Evolutionary conservation across 2,113 vertebrate genomes (phyloP), one percentile per base, ranked within the genome.

Genomic region (Phodopus roborovskii): DNA sequence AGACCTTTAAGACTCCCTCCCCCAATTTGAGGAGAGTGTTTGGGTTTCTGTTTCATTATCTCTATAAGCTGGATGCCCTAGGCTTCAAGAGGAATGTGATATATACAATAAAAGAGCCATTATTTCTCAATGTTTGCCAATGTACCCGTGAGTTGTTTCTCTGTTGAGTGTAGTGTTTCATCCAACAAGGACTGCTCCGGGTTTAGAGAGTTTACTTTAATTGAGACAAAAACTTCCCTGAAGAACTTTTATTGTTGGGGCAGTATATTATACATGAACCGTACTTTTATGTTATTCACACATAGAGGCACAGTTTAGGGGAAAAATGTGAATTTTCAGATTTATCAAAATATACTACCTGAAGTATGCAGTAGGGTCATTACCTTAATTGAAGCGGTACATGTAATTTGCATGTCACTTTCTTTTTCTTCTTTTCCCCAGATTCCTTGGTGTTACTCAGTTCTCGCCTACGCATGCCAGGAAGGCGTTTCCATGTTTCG

Each of bases 401-500:
- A 62, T 53, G 77, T 77, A 90, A 90, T 45, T 74, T 90, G 93
- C 88, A 97, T 94, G 70, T 81, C 84, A 86, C 94, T 94, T n/a
- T 53, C 30, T n/a, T 45, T 26, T 85, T 39, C 10, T 48, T 48
- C 4, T 58, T 45, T 60, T 13, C 30, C 33, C 66, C 98, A 99
- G 99, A 81, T 99, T 99, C 97, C 99, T 99, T 92, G 99, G 99
- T 20, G 99, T 99, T 97, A 99, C 99, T 0, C 99, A 99, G 98
- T 99, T 99, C 98, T 99, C 99, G 48, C 99, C 99, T 17, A 99
- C 98, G 94, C 99, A 99, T 77, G 99, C 99, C 97, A 98, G 99
- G 96, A 99, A 99, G 98, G 99, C 99, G 62, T 99, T 99, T 97
- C 99, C 99, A 26, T 99, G 99, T 98, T 99, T 99, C 92, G 99